A percentile compares a stretch with the other conserved stretches of the same genome.
These are phyloP conservation scores for Epirrhoe tristata DNA, from an alignment of 2,888 invertebrate genomes.

Conservation along the genomic window DNA sequence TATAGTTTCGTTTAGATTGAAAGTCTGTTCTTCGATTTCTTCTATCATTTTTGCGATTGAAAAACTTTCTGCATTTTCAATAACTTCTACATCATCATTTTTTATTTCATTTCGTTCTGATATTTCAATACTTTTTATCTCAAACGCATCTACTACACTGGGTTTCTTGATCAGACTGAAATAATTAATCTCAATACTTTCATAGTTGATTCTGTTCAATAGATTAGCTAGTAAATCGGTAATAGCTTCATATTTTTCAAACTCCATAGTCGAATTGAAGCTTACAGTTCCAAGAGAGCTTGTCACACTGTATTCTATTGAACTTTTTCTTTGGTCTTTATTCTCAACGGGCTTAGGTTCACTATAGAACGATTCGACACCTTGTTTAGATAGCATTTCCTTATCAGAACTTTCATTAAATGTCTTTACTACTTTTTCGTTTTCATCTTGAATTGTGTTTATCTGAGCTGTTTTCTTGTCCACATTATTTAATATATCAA, in stretches of 20 bases:
- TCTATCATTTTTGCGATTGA: constrained; percentile 70
- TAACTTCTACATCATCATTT: constrained; percentile 14
- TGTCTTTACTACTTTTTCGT: not conserved
- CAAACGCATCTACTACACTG: not conserved
- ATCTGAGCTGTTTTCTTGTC: not conserved
- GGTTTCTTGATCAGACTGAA: constrained; percentile 17
- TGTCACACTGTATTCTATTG: constrained; percentile 54
- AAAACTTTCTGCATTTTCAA: constrained; percentile 50
- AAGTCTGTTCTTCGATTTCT: constrained; percentile 59
- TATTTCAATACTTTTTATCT: constrained; percentile 10
- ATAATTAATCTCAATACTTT: constrained; percentile 31
- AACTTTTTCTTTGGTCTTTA: constrained; percentile 41
- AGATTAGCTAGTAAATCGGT: constrained; percentile 63
- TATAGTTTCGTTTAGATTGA: constrained; percentile 58
- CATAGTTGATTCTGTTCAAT: constrained; percentile 59
- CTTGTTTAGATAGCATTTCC: constrained; percentile 16
- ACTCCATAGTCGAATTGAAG: constrained; percentile 74
- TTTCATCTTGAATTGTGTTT: not conserved
- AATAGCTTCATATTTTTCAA: constrained; percentile 73
- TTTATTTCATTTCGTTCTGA: constrained; percentile 26
- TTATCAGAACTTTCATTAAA: not conserved
- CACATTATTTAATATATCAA: not conserved
- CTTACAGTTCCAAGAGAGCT: constrained; percentile 60
- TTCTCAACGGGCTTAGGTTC: constrained; percentile 28
- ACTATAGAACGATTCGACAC: constrained; percentile 35